Conservation (phyloP, 2,888 invertebrate species). For the Omphaloscelis lunosa region DNA sequence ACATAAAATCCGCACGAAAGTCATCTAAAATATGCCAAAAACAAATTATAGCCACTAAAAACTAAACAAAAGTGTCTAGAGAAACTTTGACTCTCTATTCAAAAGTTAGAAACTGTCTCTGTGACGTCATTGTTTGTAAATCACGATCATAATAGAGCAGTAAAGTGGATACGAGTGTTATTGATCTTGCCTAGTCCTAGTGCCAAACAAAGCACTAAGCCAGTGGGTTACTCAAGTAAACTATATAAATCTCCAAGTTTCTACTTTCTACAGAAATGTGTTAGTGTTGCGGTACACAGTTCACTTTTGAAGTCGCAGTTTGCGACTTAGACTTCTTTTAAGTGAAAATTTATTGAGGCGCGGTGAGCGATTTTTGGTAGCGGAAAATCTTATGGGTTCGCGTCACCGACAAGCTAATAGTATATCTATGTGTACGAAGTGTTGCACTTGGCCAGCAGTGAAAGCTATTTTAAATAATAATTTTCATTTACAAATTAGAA, state of each 20-base stretch:
- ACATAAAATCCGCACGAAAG: not conserved
- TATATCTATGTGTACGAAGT: too few relatives aligned
- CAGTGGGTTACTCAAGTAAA: slow-evolving; percentile 53
- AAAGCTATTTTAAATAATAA: too few relatives aligned
- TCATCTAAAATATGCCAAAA: not conserved
- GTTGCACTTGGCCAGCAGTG: too few relatives aligned
- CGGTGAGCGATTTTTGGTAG: too few relatives aligned
- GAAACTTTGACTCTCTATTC: slow-evolving; percentile 28
- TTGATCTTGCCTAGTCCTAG: slow-evolving; percentile 36
- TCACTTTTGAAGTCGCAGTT: slow-evolving; percentile 10
- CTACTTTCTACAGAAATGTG: slow-evolving; percentile 54
- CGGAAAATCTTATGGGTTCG: too few relatives aligned
- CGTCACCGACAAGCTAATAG: too few relatives aligned
- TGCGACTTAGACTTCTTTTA: not conserved
- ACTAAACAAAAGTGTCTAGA: not conserved
- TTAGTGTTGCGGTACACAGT: slow-evolving; percentile 41
- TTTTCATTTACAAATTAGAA: too few relatives aligned
- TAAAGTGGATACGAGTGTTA: slow-evolving; percentile 46
- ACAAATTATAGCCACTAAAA: slow-evolving; percentile 18
- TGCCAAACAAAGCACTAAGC: slow-evolving; percentile 49
- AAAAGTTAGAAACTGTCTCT: slow-evolving; percentile 31
- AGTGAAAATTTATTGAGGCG: too few relatives aligned
- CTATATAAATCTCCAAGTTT: slow-evolving; percentile 49
- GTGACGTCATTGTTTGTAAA: slow-evolving; percentile 46
- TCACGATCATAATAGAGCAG: slow-evolving; percentile 35